Percentiles rank a stretch among this genome's conserved stretches.
phyloP scores from a whole-genome alignment of 2,888 invertebrate genomes.

The Bembecia ichneumoniformis region DNA sequence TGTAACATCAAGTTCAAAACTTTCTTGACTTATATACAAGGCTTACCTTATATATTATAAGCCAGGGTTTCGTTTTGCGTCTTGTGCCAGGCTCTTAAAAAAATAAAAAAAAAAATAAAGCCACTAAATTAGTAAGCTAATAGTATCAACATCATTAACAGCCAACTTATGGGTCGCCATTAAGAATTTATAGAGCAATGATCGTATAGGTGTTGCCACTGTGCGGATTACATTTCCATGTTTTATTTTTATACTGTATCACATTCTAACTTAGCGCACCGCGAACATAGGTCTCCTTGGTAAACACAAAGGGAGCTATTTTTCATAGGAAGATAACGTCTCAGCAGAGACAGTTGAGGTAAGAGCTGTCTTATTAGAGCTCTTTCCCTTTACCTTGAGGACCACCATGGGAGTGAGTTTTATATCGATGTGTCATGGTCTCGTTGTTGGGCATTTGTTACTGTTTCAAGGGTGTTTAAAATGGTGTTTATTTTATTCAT shows the following conservation, averaged over 20 bases:
- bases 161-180: no score
- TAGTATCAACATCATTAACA: no score
- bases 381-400: conserved; percentile 37
- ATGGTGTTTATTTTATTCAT: no score
- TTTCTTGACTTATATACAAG: no score
- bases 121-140: no score
- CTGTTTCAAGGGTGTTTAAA: conserved; percentile 21
- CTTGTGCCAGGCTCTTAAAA: no score
- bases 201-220: no score
- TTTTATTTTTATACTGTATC: conserved; percentile 3
- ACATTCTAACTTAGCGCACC: conserved; percentile 8
- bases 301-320: conserved; percentile 55
- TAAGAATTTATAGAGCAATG: no score
- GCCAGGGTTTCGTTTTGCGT: no score
- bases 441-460: conserved; percentile 46
- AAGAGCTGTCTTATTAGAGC: conserved; percentile 62
- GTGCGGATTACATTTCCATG: not conserved
- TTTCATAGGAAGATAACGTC: conserved; percentile 61
- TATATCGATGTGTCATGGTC: conserved; percentile 46
- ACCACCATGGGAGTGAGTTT: conserved; percentile 55
- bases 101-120: no score
- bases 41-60: no score
- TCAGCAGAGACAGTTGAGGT: conserved; percentile 43
- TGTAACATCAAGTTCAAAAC: no score
- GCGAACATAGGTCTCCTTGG: conserved; percentile 24